Conservation (phyloP, 2,797 vertebrate species). For the Hemitrygon akajei region DNA sequence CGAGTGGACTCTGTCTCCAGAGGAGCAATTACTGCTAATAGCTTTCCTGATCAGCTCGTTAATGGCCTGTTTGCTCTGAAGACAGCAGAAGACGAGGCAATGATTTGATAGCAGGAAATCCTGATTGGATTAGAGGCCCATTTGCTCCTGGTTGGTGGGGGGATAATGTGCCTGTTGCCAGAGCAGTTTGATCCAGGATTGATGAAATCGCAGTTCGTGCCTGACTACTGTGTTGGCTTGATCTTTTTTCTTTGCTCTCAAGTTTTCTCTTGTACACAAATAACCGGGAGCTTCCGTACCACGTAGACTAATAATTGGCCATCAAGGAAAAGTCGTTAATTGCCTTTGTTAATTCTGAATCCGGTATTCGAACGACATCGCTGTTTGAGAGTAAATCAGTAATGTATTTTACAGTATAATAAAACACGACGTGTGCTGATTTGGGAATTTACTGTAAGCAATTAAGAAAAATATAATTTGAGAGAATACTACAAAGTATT, state of each 20-base stretch:
- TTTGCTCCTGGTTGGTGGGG: slow-evolving; percentile 67
- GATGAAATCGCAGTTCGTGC: slow-evolving; percentile 54
- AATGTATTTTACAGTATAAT: neutral
- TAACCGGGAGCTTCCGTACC: neutral
- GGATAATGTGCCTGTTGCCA: slow-evolving; percentile 65
- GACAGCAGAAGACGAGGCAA: slow-evolving; percentile 62
- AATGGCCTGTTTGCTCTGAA: slow-evolving; percentile 70
- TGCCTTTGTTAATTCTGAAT: neutral
- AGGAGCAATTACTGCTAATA: slow-evolving; percentile 79
- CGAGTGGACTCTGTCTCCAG: slow-evolving; percentile 59
- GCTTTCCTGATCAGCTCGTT: slow-evolving; percentile 76
- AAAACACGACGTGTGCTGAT: neutral
- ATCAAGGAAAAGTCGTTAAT: no score
- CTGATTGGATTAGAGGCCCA: slow-evolving; percentile 90
- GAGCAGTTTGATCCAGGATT: slow-evolving; percentile 58
- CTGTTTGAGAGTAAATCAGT: neutral
- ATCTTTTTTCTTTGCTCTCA: neutral
- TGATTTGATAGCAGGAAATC: slow-evolving; percentile 81
- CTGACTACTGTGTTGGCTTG: slow-evolving; percentile 42
- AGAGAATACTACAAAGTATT: neutral
- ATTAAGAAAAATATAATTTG: neutral
- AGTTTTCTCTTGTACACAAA: neutral
- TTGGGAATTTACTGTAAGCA: neutral
- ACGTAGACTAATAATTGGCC: neutral
- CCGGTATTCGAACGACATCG: neutral